Evolutionary conservation across 1,140 invertebrate species (phyloP), one percentile per base, ranked within the genome.

Genomic region (Hypothenemus hampei): DNA sequence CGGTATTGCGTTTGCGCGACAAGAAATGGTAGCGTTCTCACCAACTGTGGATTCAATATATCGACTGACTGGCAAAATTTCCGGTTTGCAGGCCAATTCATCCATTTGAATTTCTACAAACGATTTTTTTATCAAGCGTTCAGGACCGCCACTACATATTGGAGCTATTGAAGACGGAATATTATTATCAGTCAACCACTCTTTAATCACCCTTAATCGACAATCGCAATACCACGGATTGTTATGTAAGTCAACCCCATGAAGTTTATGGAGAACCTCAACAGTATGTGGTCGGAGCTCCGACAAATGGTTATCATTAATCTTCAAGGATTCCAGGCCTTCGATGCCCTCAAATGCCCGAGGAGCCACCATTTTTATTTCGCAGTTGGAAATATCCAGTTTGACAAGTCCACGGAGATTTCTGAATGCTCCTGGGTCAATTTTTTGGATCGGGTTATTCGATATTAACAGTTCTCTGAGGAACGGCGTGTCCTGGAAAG

Each of bases 151-250:
- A 0, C 80, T 77, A 64, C 92, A 94, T 5, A 81, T 70, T 0
- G 91, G 91, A 0, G 85, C 76, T 16, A 89, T 79, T 0, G 84
- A 79, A 44, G 84, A 86, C 4, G 91, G 87, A 19, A 94, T 80
- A 63, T 93, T 93, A 58, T 87, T 82, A 55, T 85, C 80, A 4
- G 83, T 81, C 22, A 96, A 71, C 91, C 91, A 94, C 58, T 86
- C 75, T 65, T 92, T 91, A 48, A 90, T 79, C 48, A 87, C 83
- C 16, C 89, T 74, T 45, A 94, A 68, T 15, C 86, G 81, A 68
- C 91, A 96, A 66, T 95, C 90, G 65, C 92, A 96, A 22, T 83
- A 78, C 91, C 91, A 94, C 0, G 88, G 89, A 74, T 96, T 96
- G 48, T 91, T 88, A 59, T 94, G 89, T 29, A 95, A 72, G 66